Percentiles rank a stretch among this genome's conserved stretches.
Evolutionary conservation across 1,140 invertebrate genomes (phyloP).

Genomic region (Adelges cooleyi): DNA sequence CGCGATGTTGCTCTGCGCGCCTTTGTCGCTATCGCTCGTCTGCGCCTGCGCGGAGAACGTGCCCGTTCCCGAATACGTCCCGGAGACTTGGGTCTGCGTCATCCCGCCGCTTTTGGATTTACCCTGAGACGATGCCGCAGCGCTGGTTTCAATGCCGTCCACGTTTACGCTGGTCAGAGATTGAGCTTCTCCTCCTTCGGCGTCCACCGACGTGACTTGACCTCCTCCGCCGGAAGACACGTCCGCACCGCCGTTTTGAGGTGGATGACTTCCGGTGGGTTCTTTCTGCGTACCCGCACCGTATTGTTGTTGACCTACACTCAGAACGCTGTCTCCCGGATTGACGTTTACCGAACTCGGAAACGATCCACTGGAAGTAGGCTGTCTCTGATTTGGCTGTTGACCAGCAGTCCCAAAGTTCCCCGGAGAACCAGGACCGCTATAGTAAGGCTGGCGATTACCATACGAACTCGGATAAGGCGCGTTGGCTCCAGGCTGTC

Average conservation of each 20-base stretch:
- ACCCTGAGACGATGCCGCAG: conserved; percentile 60
- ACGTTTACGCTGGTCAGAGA: conserved; percentile 58
- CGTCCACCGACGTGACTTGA: not conserved
- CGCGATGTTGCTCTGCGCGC: conserved; percentile 56
- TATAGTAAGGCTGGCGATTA: not conserved
- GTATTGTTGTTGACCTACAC: too few species aligned
- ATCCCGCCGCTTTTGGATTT: conserved; percentile 56
- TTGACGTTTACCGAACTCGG: too few species aligned
- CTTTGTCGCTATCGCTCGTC: conserved; percentile 58
- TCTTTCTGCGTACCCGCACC: too few species aligned
- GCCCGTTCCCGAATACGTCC: conserved; percentile 58
- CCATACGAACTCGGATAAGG: not conserved
- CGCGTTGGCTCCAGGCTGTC: too few species aligned
- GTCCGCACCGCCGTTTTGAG: not conserved
- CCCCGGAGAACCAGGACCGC: too few species aligned
- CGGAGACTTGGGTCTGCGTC: conserved; percentile 66
- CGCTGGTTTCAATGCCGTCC: conserved; percentile 54
- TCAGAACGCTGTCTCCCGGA: too few species aligned
- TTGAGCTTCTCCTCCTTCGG: conserved; percentile 48
- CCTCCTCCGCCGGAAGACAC: not conserved
- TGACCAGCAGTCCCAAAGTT: too few species aligned
- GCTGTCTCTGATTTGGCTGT: too few species aligned
- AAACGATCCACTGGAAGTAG: too few species aligned
- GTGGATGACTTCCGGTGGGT: too few species aligned
- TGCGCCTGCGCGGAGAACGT: conserved; percentile 70